These are phyloP conservation scores for Pyrocoelia pectoralis DNA, from an alignment of 2,888 invertebrate species.

Conservation along the genomic window DNA sequence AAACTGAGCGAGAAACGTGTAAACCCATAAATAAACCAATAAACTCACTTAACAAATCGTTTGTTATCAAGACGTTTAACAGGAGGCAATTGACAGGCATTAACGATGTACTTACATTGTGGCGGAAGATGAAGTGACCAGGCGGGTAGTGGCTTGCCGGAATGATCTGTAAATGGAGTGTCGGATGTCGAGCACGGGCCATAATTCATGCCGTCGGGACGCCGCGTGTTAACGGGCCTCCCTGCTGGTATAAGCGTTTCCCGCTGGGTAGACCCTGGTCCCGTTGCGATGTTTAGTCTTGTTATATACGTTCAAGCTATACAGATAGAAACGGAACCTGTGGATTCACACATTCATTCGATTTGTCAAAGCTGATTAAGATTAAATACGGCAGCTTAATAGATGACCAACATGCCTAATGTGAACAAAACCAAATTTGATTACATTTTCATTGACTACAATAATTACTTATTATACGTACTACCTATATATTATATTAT, in stretches of 20 bases:
- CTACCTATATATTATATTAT: too few species aligned
- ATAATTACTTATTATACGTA: too few species aligned
- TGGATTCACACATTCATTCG: constrained; percentile 44
- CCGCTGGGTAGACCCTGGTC: constrained; percentile 53
- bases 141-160: constrained; percentile 57
- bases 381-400: constrained; percentile 32
- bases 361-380: constrained; percentile 38
- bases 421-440: background rate
- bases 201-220: constrained; percentile 63
- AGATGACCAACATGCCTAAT: background rate
- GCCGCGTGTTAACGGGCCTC: constrained; percentile 53
- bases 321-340: constrained; percentile 42
- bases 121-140: constrained; percentile 50
- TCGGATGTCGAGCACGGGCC: constrained; percentile 60
- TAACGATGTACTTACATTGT: constrained; percentile 51
- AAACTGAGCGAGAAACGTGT: constrained; percentile 15
- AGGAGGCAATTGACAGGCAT: constrained; percentile 55
- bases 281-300: constrained; percentile 52
- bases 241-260: constrained; percentile 52
- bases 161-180: constrained; percentile 69
- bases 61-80: constrained; percentile 58
- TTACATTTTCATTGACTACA: too few species aligned
- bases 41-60: constrained; percentile 53
- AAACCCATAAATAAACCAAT: constrained; percentile 53
- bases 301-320: constrained; percentile 42